phyloP scores from a whole-genome alignment of 2,797 vertebrate species.

The Hirundo rustica region DNA sequence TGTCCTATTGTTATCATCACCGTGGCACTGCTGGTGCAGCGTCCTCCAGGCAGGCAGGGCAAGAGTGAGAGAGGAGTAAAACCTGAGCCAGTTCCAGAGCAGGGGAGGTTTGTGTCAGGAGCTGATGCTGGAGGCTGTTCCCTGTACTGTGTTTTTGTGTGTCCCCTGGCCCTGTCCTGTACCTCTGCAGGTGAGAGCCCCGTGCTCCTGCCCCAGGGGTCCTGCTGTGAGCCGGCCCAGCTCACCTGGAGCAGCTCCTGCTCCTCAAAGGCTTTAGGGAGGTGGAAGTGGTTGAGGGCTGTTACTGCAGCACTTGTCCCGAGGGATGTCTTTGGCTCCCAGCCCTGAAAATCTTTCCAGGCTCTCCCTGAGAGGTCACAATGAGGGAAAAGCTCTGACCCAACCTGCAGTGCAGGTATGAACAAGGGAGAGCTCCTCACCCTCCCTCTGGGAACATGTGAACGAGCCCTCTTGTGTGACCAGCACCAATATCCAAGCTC shows the following conservation, averaged over 20 bases:
- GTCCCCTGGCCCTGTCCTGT: not conserved
- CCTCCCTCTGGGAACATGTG: not conserved
- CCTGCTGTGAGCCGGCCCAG: constrained; percentile 72
- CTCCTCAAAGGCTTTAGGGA: constrained; percentile 74
- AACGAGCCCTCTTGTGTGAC: not conserved
- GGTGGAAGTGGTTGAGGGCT: constrained; percentile 79
- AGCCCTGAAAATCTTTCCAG: constrained; percentile 78
- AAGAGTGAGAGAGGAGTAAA: not conserved
- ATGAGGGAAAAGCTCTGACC: constrained; percentile 79
- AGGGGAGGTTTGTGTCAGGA: not conserved
- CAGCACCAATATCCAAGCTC: not conserved
- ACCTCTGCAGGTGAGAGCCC: constrained; percentile 9
- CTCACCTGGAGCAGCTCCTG: constrained; percentile 73
- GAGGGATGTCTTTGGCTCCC: constrained; percentile 75
- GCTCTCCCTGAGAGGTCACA: constrained; percentile 76
- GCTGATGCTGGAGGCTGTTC: not conserved
- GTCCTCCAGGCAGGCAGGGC: not conserved
- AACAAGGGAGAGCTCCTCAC: not conserved
- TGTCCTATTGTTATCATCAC: not conserved
- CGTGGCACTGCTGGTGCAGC: not conserved
- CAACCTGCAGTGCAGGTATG: constrained; percentile 71
- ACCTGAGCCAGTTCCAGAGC: not conserved
- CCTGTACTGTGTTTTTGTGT: rapidly evolving
- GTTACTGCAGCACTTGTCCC: constrained; percentile 75
- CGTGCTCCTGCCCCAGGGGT: constrained; percentile 48